Evolutionary conservation across 2,888 invertebrate genomes (phyloP), one percentile per base, ranked within the genome.

Genomic region (Nipponacmea schrenckii): DNA sequence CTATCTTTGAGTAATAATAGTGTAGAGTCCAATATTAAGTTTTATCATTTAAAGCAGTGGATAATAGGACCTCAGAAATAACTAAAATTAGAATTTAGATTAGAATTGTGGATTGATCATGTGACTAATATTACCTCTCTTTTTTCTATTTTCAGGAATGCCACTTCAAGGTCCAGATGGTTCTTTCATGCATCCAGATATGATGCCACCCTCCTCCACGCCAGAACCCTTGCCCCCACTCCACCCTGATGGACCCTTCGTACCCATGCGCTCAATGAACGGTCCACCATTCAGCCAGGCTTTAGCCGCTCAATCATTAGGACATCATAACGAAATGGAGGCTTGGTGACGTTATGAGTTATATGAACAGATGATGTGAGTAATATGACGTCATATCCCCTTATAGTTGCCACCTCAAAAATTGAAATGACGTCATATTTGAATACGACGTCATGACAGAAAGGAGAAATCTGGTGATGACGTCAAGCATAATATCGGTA

Each of bases 281-380:
- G 69, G 77, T 27, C 74, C 78, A 46, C 71, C 74, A 69, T 70
- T 70, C 70, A 70, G 74, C 74, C 68, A 74, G 66, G 46, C 72
- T 46, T 65, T 79, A 69, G 67, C 62, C 70, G 56, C 48, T 65
- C 70, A 77, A 45, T 67, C 76, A 68, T 72, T 73, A 66, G 75
- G 74, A 56, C 72, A 70, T 69, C 77, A 74, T 56, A 79, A 75
- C 74, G 82, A 82, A 77, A 80, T 82, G 67, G 81, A 80, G 64
- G 79, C 79, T 7, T 80, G 80, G 78, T 81, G 80, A 77, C 77
- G 73, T 44, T 10, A 39, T 5, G 39, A 39, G 39, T 39, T 71
- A 62, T 62, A 65, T 62, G n/a, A 20, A 56, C 24, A 56, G 12
- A 56, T 24, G 56, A 3, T 56, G 8, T 39, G 39, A 39, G 10